Percentiles rank a stretch among this genome's conserved stretches.
Conservation (phyloP, 37 sponge, comb jelly and placozoan species). For the Beroe ovata region DNA sequence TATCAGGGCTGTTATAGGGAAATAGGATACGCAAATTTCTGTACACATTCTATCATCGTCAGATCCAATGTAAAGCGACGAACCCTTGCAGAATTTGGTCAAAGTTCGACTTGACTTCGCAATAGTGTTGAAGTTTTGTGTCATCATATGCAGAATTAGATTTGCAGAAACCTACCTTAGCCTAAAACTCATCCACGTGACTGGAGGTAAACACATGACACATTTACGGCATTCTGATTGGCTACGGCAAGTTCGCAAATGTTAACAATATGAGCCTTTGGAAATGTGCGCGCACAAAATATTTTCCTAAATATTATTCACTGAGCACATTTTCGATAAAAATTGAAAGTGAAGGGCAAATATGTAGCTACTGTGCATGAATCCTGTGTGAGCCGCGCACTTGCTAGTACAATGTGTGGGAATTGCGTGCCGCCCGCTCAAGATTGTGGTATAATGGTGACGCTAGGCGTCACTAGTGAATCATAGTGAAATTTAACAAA, state of each 20-base stretch:
- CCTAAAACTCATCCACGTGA: slow-evolving; percentile 13
- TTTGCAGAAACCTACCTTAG: neutral
- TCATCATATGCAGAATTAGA: slow-evolving; percentile 5
- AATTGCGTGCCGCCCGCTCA: no score
- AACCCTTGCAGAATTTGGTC: neutral
- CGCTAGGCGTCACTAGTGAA: neutral
- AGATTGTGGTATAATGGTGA: no score
- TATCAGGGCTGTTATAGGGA: no score
- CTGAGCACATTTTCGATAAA: no score
- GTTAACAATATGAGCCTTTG: slow-evolving; percentile 36
- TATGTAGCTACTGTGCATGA: no score
- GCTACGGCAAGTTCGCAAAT: neutral
- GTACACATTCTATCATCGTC: no score
- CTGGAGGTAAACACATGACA: neutral
- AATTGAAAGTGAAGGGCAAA: no score
- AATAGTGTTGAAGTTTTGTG: slow-evolving; percentile 29
- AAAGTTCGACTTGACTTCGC: neutral
- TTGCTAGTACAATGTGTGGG: neutral
- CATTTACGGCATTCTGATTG: neutral
- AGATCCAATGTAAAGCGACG: no score
- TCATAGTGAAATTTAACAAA: slow-evolving; percentile 26
- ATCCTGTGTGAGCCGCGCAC: slow-evolving; percentile 6
- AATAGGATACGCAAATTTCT: no score
- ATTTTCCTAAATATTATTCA: no score
- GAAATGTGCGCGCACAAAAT: neutral